These are phyloP conservation scores for Petrolisthes manimaculis DNA, from an alignment of 2,888 invertebrate species.

Conservation along the genomic window DNA sequence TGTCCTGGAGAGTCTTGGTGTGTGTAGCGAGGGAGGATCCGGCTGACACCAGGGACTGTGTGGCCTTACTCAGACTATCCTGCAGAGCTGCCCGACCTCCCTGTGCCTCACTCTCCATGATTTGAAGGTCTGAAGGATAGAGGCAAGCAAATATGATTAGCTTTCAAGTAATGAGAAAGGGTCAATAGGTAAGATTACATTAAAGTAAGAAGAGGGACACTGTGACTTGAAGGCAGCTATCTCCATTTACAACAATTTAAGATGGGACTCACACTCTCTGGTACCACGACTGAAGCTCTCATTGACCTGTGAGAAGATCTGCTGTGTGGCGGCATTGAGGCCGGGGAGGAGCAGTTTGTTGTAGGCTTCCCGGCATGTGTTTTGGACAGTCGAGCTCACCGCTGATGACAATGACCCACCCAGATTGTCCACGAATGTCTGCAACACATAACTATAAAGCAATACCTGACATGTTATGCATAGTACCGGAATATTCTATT, in stretches of 20 bases:
- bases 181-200: no score
- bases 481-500: no score
- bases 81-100: constrained; percentile 45
- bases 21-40: constrained; percentile 46
- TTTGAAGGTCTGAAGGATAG: constrained; percentile 54
- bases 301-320: constrained; percentile 90
- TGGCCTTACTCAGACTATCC: constrained; percentile 43
- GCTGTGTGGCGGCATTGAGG: constrained; percentile 87
- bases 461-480: no score
- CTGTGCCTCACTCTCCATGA: constrained; percentile 57
- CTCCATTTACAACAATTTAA: no score
- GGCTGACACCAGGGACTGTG: constrained; percentile 38
- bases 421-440: constrained; percentile 70
- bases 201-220: no score
- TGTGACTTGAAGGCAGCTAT: no score
- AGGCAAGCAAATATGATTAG: background rate
- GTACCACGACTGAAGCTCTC: constrained; percentile 89
- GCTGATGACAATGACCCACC: constrained; percentile 81
- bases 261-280: constrained; percentile 82
- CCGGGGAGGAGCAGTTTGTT: constrained; percentile 83
- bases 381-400: constrained; percentile 79
- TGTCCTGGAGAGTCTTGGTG: constrained; percentile 43
- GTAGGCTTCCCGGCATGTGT: constrained; percentile 83
- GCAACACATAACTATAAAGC: background rate
- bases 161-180: no score